These are phyloP conservation scores for Verasper variegatus DNA, from an alignment of 2,113 vertebrate genomes.

Conservation along the genomic window DNA sequence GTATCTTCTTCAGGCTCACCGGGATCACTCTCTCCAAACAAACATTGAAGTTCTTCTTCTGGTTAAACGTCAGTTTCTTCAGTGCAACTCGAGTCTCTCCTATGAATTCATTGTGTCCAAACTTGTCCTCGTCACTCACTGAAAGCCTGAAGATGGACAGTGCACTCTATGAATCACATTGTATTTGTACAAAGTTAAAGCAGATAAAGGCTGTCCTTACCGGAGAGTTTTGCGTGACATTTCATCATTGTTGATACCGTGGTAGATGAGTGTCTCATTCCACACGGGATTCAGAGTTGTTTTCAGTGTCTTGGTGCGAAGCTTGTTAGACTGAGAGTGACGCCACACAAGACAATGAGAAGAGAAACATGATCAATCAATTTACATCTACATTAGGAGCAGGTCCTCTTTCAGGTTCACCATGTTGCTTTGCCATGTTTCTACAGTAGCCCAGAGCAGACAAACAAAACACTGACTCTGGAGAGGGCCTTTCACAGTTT, in stretches of 20 bases:
- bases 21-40: slow-evolving; percentile 93
- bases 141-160: slow-evolving; percentile 85
- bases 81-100: slow-evolving; percentile 94
- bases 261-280: slow-evolving; percentile 93
- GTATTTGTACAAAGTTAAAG: no score
- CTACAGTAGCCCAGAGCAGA: neutral
- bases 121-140: slow-evolving; percentile 95
- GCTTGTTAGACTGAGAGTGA: slow-evolving; percentile 89
- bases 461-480: neutral
- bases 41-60: slow-evolving; percentile 94
- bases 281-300: slow-evolving; percentile 92
- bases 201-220: slow-evolving; percentile 53
- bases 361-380: neutral
- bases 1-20: slow-evolving; percentile 67
- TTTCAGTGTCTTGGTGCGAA: slow-evolving; percentile 93
- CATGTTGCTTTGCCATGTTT: no score
- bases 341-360: neutral
- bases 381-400: no score
- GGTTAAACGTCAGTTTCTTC: slow-evolving; percentile 92
- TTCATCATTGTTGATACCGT: slow-evolving; percentile 93
- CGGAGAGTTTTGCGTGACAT: slow-evolving; percentile 95
- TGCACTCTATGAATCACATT: neutral
- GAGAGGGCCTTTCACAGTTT: neutral
- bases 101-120: slow-evolving; percentile 97
- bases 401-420: no score